Evolutionary conservation across 2,797 vertebrate genomes (phyloP).

Genomic region (Spinus olivaceus): DNA sequence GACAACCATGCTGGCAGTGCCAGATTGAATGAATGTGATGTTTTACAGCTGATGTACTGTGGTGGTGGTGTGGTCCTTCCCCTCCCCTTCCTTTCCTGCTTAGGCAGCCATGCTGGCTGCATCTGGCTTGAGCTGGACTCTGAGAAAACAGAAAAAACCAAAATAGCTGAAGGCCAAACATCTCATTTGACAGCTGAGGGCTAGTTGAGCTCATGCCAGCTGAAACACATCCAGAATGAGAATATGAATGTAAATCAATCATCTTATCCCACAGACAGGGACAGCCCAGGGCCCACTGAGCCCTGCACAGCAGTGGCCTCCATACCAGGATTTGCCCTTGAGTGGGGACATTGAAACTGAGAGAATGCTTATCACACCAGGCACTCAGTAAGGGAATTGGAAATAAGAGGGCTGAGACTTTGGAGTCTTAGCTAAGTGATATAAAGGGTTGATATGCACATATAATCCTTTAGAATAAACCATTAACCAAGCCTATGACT

Average conservation of each 20-base stretch:
- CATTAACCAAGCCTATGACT: background rate
- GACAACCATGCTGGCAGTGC: background rate
- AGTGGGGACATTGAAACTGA: background rate
- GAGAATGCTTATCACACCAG: background rate
- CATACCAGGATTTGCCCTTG: background rate
- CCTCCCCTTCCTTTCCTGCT: background rate
- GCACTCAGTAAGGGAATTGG: background rate
- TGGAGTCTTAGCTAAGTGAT: background rate
- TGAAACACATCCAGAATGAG: accelerated
- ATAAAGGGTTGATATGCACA: background rate
- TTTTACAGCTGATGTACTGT: background rate
- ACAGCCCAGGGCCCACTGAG: background rate
- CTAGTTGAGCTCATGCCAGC: background rate
- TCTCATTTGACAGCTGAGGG: background rate
- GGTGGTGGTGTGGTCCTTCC: background rate
- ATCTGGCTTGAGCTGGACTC: background rate
- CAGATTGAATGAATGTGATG: background rate
- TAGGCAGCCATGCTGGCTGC: background rate
- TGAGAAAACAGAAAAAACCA: background rate
- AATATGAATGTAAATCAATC: background rate
- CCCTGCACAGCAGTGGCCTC: background rate
- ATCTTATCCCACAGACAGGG: background rate
- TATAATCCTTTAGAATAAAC: background rate
- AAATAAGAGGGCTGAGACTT: background rate
- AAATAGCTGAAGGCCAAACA: background rate